These are phyloP conservation scores for Tupiocoris notatus DNA, from an alignment of 2,888 invertebrate genomes.

Conservation along the genomic window DNA sequence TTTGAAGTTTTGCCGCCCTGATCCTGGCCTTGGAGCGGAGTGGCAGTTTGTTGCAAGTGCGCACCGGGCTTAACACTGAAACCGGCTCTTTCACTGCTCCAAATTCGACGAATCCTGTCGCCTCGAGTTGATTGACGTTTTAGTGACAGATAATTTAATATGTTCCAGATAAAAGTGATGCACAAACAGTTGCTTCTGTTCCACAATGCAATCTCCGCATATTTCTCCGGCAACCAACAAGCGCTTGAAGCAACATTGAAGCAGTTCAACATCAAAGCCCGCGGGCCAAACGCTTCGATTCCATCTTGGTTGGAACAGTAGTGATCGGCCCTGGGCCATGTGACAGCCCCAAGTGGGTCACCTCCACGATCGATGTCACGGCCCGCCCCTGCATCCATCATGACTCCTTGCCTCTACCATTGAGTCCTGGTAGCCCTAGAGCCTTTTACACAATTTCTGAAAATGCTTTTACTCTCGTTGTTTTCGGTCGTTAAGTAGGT, in stretches of 20 bases:
- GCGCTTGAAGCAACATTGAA: slow-evolving; percentile 90
- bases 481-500: no score
- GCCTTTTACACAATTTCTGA: no score
- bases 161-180: slow-evolving; percentile 94
- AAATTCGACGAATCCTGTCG: no score
- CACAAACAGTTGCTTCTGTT: slow-evolving; percentile 93
- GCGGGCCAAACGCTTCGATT: slow-evolving; percentile 71
- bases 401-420: slow-evolving; percentile 39
- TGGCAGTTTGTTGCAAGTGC: no score
- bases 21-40: no score
- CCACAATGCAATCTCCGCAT: slow-evolving; percentile 95
- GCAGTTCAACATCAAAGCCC: slow-evolving; percentile 91
- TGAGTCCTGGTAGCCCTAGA: slow-evolving; percentile 17
- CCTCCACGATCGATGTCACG: background rate
- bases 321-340: slow-evolving; percentile 47
- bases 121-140: no score
- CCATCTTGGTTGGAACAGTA: slow-evolving; percentile 82
- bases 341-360: slow-evolving; percentile 11
- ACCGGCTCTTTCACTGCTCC: no score
- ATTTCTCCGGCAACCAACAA: slow-evolving; percentile 93
- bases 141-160: no score
- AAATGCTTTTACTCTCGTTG: no score
- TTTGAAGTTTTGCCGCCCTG: no score
- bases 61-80: no score
- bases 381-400: slow-evolving; percentile 17